Base-by-base conservation (phyloP, 2,888 invertebrate species). In the Thecocarcelia acutangulata region DNA sequence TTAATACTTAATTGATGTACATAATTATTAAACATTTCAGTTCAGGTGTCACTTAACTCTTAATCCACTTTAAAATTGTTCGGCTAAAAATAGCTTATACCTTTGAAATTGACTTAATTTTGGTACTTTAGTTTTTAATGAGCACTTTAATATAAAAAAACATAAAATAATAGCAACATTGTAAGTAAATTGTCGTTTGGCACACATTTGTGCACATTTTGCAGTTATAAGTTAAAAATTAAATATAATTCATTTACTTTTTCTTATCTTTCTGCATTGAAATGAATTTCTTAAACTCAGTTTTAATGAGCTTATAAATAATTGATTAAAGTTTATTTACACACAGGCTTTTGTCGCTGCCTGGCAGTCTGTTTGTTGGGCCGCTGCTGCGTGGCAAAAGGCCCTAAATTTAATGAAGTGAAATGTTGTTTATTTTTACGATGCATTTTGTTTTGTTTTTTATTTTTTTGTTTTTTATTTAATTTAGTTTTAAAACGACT, bases 261-360 rank as follows among this genome's bases (percentile, higher is more conserved):
- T 17, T 0, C 2, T 15, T 15, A 15, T 17, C 17, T 50, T 52
- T 9, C 17, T 52, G 3, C 0, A n/a, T n/a, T n/a, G 4, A 52
- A 66, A 54, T 15, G 44, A 56, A 68, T 28, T 19, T n/a, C 3
- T 9, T 42, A 17, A 56, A 33, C 15, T 54, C 3, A 19, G 37
- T 63, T 54, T 37, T 46, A 73, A 73, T 56, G 63, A 64, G 37
- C 64, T 72, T 72, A 72, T 72, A 52, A 61, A 72, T 72, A 61
- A 50, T 28, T 59, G 9, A 72, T 61, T 59, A 28, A 21, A 59
- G 9, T 59, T 6, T n/a, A 17, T 24, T 42, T 28, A 33, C 9
- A 28, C 17, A 13, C n/a, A 42, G 8, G 37, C 40, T 37, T 40
- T 24, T 21, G 4, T 13, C 2, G 2, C 15, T n/a, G 17, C 44